These are phyloP conservation scores for Pantelozetes paolii DNA, from an alignment of 2,888 invertebrate species.

Conservation along the genomic window DNA sequence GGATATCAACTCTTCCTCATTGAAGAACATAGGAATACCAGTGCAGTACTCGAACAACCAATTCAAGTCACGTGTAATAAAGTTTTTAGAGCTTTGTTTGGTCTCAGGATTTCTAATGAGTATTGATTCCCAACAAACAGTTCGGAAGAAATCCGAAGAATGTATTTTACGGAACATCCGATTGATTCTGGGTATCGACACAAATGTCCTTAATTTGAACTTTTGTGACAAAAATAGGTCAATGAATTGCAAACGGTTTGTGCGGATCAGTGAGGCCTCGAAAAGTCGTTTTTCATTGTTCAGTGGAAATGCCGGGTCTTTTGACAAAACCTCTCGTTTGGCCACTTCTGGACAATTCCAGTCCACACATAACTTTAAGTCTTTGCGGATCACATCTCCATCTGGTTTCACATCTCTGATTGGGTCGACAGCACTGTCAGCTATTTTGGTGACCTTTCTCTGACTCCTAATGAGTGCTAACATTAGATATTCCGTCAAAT, in stretches of 20 bases:
- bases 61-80: conserved; percentile 49
- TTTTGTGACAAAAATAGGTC: conserved; percentile 53
- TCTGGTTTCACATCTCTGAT: conserved; percentile 43
- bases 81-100: conserved; percentile 46
- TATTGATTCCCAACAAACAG: conserved; percentile 51
- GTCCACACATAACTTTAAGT: conserved; percentile 52
- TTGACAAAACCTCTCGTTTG: conserved; percentile 19
- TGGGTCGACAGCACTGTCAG: not conserved
- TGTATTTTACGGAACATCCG: conserved; percentile 50
- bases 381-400: conserved; percentile 49
- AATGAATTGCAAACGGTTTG: conserved; percentile 53
- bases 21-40: conserved; percentile 50
- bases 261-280: conserved; percentile 52
- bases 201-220: conserved; percentile 52
- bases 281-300: conserved; percentile 51
- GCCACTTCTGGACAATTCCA: conserved; percentile 54
- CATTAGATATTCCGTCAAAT: conserved; percentile 52
- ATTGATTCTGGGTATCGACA: conserved; percentile 48
- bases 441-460: not conserved
- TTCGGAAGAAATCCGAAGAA: conserved; percentile 52
- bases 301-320: conserved; percentile 33
- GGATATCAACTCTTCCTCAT: conserved; percentile 51
- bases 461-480: conserved; percentile 52
- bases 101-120: conserved; percentile 49
- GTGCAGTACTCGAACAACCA: conserved; percentile 50